Conservation (phyloP, 2,888 invertebrate species). For the Andrena camellia region DNA sequence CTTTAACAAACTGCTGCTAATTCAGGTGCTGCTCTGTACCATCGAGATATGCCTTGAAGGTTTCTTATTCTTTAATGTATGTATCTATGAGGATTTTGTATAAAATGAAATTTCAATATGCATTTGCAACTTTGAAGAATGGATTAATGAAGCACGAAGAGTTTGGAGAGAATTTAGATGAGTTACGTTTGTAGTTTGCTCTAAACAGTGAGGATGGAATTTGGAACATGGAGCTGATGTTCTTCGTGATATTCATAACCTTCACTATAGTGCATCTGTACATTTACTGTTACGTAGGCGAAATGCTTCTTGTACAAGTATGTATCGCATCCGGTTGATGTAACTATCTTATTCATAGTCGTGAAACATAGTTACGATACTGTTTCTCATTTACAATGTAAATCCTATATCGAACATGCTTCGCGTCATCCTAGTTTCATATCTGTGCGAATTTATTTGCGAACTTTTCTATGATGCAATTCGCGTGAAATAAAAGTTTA, state of each 20-base stretch:
- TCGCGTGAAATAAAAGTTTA: no score
- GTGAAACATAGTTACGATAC: no score
- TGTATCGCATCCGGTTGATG: background rate
- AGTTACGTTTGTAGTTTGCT: conserved; percentile 13
- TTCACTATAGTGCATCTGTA: conserved; percentile 64
- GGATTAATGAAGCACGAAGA: no score
- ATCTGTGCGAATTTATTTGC: no score
- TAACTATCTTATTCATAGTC: no score
- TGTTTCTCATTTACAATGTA: no score
- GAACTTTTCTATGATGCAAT: no score
- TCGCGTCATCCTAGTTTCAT: no score
- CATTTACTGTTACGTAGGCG: conserved; percentile 75
- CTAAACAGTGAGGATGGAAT: conserved; percentile 2
- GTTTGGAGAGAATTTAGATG: no score
- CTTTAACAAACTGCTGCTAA: conserved; percentile 72
- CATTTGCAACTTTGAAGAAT: no score
- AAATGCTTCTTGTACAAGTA: conserved; percentile 62
- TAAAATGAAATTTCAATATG: no score
- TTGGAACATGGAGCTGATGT: conserved; percentile 53
- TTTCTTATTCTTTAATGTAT: conserved; percentile 70
- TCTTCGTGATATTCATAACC: conserved; percentile 50
- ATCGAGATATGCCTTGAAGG: conserved; percentile 75
- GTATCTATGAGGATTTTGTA: conserved; percentile 19
- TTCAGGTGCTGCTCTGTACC: conserved; percentile 70
- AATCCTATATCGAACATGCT: no score